These are phyloP conservation scores for Exaiptasia diaphana DNA, from an alignment of 64 coral and sea anemone species.

Conservation along the genomic window DNA sequence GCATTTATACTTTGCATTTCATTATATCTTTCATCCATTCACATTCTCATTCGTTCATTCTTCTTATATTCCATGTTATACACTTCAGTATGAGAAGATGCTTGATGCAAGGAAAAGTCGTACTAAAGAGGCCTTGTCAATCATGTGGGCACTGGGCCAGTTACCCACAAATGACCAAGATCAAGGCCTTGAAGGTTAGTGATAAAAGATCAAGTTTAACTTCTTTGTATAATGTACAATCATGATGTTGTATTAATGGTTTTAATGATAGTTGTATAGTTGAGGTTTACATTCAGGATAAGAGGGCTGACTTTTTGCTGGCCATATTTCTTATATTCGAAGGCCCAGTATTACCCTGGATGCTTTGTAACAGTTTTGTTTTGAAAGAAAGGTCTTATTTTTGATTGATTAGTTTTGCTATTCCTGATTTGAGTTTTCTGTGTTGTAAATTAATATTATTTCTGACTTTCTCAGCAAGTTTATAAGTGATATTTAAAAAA, in stretches of 20 bases:
- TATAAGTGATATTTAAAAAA: too few relatives aligned
- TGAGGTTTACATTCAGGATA: too few relatives aligned
- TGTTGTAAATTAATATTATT: too few relatives aligned
- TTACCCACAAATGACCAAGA: slow-evolving; percentile 39
- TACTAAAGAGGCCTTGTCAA: slow-evolving; percentile 49
- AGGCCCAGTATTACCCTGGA: too few relatives aligned
- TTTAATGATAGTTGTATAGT: background rate
- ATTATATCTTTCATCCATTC: background rate
- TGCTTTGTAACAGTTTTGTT: too few relatives aligned
- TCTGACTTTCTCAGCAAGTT: too few relatives aligned
- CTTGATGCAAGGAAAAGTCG: slow-evolving; percentile 50
- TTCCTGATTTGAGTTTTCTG: too few relatives aligned
- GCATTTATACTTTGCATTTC: background rate
- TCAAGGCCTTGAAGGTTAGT: slow-evolving; percentile 60
- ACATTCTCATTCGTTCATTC: too few relatives aligned
- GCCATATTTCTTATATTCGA: too few relatives aligned
- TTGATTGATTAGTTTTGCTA: too few relatives aligned
- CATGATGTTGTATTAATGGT: background rate
- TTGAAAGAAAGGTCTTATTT: too few relatives aligned
- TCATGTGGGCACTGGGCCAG: slow-evolving; percentile 77
- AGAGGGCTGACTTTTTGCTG: too few relatives aligned
- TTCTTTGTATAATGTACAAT: background rate
- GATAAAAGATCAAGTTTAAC: background rate
- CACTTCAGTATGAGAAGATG: slow-evolving; percentile 64
- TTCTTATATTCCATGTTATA: background rate